Base-by-base conservation (phyloP, 2,888 invertebrate species). In the Slavum lentiscoides region DNA sequence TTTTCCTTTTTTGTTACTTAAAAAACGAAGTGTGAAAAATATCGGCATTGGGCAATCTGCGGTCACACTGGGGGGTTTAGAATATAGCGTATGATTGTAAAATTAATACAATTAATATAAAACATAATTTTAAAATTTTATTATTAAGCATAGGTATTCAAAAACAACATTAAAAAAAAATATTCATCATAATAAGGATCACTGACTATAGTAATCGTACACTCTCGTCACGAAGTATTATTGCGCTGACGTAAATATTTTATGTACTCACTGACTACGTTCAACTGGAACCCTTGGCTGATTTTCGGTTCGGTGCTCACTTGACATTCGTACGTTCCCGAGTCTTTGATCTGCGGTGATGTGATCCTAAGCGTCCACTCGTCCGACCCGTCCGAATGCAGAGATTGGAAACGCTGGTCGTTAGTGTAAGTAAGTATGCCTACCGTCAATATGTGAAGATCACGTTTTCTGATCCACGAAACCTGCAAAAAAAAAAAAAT, bases 381-480 rank as follows among this genome's bases (percentile, higher is more conserved):
- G 84, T 92, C 91, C 68, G 91, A 91, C 82, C 91, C 91, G 85
- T 92, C 91, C 69, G 90, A 89, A 86, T 92, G 92, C 61, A 92
- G 87, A 68, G 91, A 90, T 86, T 91, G 90, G 85, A 92, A 92
- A 83, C 92, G 89, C 86, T 92, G 92, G 86, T 92, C 92, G 85
- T 91, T 92, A 55, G 92, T 92, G 85, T 92, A 92, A 72, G 92
- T 92, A 86, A 92, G 88, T 84, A 91, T 90, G 76, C 92, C 91
- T 37, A 92, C 92, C 23, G 92, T 92, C 70, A 92, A 87, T 84
- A 92, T 91, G 88, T 94, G 94, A 62, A 94, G 89, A 86, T 94
- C 94, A 19, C 94, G 89, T 85, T 94, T 93, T 15, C 94, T 89
- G 84, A 94, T 94, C 94, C 94, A 94, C 17, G 94, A 94, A 19